Evolutionary conservation across 2,888 invertebrate species (phyloP), one percentile per base, ranked within the genome.

Genomic region (Orgyia antiqua): DNA sequence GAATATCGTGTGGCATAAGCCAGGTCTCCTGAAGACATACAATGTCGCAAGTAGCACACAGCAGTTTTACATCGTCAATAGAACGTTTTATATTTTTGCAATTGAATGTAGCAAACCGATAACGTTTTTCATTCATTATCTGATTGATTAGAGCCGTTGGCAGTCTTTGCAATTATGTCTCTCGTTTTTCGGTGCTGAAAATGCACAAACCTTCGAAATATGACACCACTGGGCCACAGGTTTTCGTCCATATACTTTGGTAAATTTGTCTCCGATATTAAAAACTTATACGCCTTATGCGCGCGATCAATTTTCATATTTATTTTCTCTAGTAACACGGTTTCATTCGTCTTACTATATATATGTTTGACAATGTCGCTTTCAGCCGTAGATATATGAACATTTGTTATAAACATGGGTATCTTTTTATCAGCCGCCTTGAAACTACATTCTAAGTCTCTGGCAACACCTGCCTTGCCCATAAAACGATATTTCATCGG

Each of bases 231-330:
- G 4, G 19, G 19, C 19, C 19, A 19, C n/a, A 19, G 3, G 8
- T 4, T 19, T 2, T 41, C 43, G 30, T 53, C 36, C 10, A 53
- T 24, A 25, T 40, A 52, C 13, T 44, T 12, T 2, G 33, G 5
- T 5, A 49, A 6, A 21, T 47, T 52, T 9, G 11, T 9, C 26
- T 42, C 34, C 1, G 45, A 34, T 13, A 50, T 36, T 13, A 44
- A 48, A 15, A 52, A 43, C 27, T 51, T 51, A 30, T 37, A 51
- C 2, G 53, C 50, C n/a, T 42, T 40, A 25, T 54, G 28, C 4
- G 27, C 35, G 13, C 21, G 29, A 17, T 32, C 24, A 12, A 10
- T 29, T 10, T 31, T 38, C 12, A 29, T 29, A 18, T 26, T 26
- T 5, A 39, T 39, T 29, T 8, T 34, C 19, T 40, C 31, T 17